A percentile compares a stretch with the other conserved stretches of the same genome.
phyloP scores from a whole-genome alignment of 2,888 invertebrate species.

The Pardosa pseudoannulata region DNA sequence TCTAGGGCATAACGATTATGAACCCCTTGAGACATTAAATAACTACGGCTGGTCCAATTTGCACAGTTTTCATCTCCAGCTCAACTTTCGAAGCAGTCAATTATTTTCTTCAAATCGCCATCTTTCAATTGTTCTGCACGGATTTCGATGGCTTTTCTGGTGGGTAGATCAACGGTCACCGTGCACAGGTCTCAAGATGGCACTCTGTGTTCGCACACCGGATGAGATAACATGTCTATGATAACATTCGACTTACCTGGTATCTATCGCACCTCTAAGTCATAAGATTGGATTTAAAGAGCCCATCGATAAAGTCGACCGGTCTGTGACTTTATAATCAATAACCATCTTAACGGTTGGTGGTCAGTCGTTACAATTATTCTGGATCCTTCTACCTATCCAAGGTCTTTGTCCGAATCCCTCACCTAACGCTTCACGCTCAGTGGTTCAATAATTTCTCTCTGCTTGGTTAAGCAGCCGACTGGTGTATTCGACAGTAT shows the following conservation, averaged over 20 bases:
- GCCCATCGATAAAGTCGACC: constrained; percentile 18
- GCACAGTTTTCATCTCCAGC: constrained; percentile 14
- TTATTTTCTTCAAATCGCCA: constrained; percentile 22
- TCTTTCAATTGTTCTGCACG: constrained; percentile 19
- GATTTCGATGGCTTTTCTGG: background rate
- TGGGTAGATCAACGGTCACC: background rate
- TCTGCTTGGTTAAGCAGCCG: too few species aligned
- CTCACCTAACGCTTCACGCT: too few species aligned
- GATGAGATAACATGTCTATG: too few species aligned
- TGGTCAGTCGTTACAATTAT: too few species aligned
- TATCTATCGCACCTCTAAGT: constrained; percentile 4
- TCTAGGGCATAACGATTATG: too few species aligned
- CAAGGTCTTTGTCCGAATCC: too few species aligned
- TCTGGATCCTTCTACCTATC: too few species aligned
- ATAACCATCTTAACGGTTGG: too few species aligned
- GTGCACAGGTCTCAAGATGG: background rate
- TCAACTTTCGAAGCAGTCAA: constrained; percentile 54
- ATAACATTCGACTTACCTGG: constrained; percentile 12
- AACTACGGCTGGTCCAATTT: background rate
- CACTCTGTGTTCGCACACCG: constrained; percentile 7
- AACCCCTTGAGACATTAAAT: constrained; percentile 17
- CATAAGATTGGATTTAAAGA: constrained; percentile 15
- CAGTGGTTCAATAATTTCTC: too few species aligned
- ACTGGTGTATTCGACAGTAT: too few species aligned
- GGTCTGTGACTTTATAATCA: too few species aligned